Evolutionary conservation across 2,797 vertebrate species (phyloP).

Genomic region (Poeciliopsis gracilis): DNA sequence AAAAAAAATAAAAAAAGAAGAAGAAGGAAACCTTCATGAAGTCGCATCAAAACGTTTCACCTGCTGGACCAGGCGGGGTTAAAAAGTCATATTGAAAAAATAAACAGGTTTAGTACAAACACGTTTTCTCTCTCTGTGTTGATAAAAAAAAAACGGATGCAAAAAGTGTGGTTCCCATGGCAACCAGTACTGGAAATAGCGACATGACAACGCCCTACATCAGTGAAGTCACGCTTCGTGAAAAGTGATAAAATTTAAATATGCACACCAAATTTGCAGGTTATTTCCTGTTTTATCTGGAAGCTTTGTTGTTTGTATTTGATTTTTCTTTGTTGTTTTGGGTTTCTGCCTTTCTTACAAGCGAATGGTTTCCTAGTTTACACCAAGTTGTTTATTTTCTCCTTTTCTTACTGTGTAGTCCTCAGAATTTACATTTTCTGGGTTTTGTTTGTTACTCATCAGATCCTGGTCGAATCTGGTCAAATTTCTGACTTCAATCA

Average conservation of each 20-base stretch:
- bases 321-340: neutral
- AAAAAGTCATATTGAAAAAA: neutral
- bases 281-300: neutral
- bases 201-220: neutral
- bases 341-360: neutral
- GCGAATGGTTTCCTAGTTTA: too few relatives aligned
- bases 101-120: neutral
- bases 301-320: neutral
- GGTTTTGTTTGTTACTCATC: neutral
- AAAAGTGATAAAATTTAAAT: neutral
- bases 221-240: neutral
- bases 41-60: neutral
- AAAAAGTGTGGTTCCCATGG: neutral
- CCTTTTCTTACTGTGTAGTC: neutral
- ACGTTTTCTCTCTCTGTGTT: neutral
- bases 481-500: neutral
- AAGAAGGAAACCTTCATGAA: neutral
- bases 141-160: neutral
- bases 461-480: neutral
- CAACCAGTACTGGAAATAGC: conserved; percentile 5
- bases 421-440: neutral
- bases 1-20: neutral
- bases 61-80: neutral
- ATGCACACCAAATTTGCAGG: neutral
- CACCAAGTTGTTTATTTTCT: neutral